phyloP scores from a whole-genome alignment of 2,113 vertebrate genomes.

The Dissostichus mawsoni region DNA sequence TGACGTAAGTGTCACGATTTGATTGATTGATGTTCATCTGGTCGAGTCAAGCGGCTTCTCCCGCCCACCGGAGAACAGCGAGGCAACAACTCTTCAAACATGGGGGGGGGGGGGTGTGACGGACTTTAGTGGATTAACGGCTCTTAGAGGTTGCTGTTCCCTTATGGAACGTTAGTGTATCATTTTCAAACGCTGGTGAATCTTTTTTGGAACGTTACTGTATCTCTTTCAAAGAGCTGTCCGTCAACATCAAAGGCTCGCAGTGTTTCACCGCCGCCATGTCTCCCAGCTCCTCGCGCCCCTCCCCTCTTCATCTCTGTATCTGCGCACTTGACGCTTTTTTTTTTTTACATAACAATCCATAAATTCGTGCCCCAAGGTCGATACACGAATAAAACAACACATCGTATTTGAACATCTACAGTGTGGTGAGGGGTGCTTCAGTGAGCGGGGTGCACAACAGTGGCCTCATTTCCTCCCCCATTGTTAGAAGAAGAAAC shows the following conservation, averaged over 20 bases:
- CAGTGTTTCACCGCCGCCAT: slow-evolving; percentile 42
- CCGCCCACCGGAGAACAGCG: slow-evolving; percentile 53
- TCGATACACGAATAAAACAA: slow-evolving; percentile 40
- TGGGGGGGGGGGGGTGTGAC: neutral
- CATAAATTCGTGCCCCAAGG: slow-evolving; percentile 55
- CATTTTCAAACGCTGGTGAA: too few relatives aligned
- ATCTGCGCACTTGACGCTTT: slow-evolving; percentile 67
- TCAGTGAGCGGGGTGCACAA: slow-evolving; percentile 9
- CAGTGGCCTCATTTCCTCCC: slow-evolving; percentile 63
- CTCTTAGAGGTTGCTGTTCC: neutral
- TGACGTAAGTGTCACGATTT: slow-evolving; percentile 56
- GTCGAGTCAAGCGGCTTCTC: slow-evolving; percentile 59
- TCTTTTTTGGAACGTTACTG: too few relatives aligned
- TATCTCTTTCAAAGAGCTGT: too few relatives aligned
- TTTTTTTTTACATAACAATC: slow-evolving; percentile 50
- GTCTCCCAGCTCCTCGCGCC: slow-evolving; percentile 14
- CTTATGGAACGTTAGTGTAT: neutral
- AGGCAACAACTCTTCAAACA: neutral
- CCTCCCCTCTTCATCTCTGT: slow-evolving; percentile 59
- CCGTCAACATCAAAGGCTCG: slow-evolving; percentile 3
- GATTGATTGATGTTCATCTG: slow-evolving; percentile 74
- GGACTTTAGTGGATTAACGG: neutral
- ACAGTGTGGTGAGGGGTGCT: neutral
- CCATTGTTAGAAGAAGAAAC: slow-evolving; percentile 23
- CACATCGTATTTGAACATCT: neutral